Conservation (phyloP, 2,113 vertebrate species). For the Etheostoma spectabile region DNA sequence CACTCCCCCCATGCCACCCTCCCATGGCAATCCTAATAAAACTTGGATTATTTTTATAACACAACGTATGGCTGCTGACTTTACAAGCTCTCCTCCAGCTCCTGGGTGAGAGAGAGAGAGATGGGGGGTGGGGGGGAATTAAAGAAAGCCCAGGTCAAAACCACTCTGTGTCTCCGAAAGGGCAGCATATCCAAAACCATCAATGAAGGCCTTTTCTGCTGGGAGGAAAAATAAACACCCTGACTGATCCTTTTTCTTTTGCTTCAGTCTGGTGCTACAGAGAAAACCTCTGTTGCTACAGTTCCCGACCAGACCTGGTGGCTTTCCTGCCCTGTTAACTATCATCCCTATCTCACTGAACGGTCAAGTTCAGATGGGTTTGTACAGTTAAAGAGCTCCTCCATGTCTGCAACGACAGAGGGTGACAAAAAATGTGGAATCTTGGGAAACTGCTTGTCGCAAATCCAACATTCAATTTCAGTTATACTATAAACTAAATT, state of each 20-base stretch:
- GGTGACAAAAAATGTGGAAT: constrained; percentile 3
- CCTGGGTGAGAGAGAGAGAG: constrained; percentile 35
- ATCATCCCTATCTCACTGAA: constrained; percentile 32
- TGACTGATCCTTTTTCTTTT: constrained; percentile 56
- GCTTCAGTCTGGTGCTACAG: constrained; percentile 51
- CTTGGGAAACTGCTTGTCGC: background rate
- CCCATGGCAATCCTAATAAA: constrained; percentile 81
- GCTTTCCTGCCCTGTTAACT: constrained; percentile 32
- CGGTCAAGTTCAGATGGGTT: constrained; percentile 45
- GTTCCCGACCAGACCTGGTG: constrained; percentile 2
- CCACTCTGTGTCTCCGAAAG: constrained; percentile 61
- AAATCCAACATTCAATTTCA: background rate
- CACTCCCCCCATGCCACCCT: constrained; percentile 43
- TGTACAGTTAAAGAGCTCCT: constrained; percentile 38
- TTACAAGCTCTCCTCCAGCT: constrained; percentile 74
- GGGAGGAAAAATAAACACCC: constrained; percentile 81
- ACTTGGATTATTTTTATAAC: constrained; percentile 85
- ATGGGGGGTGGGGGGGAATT: constrained; percentile 7
- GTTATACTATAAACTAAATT: background rate
- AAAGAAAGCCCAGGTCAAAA: constrained; percentile 68
- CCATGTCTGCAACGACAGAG: constrained; percentile 9
- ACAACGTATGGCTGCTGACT: constrained; percentile 76
- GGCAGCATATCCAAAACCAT: constrained; percentile 77
- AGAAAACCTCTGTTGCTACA: constrained; percentile 38
- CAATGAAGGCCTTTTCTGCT: constrained; percentile 77